phyloP scores from a whole-genome alignment of 92 coral and sea anemone species.

The Phymanthus crucifer region DNA sequence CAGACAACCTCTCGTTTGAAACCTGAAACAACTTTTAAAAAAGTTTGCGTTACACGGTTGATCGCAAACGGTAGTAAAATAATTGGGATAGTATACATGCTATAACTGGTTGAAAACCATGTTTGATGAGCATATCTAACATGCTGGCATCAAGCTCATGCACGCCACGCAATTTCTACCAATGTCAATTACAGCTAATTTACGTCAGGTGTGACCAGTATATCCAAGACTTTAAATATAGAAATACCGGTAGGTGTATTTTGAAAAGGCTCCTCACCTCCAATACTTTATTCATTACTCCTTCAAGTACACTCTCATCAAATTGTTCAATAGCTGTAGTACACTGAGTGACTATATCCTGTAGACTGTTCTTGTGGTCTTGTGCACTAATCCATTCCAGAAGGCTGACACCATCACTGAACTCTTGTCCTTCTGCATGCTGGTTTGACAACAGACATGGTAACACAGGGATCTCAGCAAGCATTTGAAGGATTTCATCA shows the following conservation, averaged over 20 bases:
- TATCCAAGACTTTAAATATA: too few species aligned
- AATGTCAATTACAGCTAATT: too few species aligned
- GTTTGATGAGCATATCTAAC: too few species aligned
- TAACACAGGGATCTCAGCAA: constrained; percentile 84
- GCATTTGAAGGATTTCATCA: constrained; percentile 64
- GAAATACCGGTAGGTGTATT: not conserved
- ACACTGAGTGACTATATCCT: constrained; percentile 93
- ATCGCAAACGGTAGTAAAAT: too few species aligned
- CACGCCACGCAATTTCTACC: too few species aligned
- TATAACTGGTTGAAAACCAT: too few species aligned
- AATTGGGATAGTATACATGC: too few species aligned
- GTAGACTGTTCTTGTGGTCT: constrained; percentile 89
- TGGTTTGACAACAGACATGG: constrained; percentile 62
- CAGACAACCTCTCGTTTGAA: too few species aligned
- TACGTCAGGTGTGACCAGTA: too few species aligned
- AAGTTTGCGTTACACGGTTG: too few species aligned
- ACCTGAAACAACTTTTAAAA: too few species aligned
- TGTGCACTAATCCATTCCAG: constrained; percentile 99
- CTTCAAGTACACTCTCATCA: constrained; percentile 61
- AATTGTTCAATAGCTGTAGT: constrained; percentile 85
- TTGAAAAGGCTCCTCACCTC: constrained; percentile 23
- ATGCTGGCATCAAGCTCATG: too few species aligned
- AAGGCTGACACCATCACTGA: constrained; percentile 44
- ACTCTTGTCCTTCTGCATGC: constrained; percentile 18
- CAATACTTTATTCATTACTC: constrained; percentile 54